Conservation (phyloP, 2,113 vertebrate genomes). For the Amia ocellicauda region DNA sequence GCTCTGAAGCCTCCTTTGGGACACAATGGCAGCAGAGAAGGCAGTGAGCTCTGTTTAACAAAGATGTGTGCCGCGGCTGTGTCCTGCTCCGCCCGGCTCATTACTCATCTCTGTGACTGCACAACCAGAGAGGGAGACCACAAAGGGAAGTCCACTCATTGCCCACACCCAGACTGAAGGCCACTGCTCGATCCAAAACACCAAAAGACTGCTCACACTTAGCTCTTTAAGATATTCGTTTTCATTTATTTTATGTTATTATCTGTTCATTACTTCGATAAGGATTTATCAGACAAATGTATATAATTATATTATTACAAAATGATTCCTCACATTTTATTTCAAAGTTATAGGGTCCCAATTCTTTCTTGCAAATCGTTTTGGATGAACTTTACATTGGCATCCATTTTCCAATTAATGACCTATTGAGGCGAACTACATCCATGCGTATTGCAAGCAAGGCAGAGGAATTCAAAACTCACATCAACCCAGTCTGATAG, state of each 20-base stretch:
- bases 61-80: conserved; percentile 66
- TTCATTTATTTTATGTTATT: conserved; percentile 4
- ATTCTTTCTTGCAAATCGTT: too few species aligned
- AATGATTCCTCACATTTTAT: too few species aligned
- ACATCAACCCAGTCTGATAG: not conserved
- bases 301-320: too few species aligned
- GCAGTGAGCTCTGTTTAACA: conserved; percentile 70
- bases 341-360: too few species aligned
- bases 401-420: too few species aligned
- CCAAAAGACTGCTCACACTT: not conserved
- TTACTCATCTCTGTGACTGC: conserved; percentile 68
- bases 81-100: conserved; percentile 58
- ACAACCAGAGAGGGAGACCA: conserved; percentile 32
- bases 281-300: too few species aligned
- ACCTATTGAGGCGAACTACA: too few species aligned
- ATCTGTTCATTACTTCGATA: too few species aligned
- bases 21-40: conserved; percentile 35
- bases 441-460: too few species aligned
- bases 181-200: not conserved
- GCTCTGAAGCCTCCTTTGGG: conserved; percentile 77
- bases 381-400: too few species aligned
- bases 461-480: conserved; percentile 5
- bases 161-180: conserved; percentile 21
- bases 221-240: conserved; percentile 19
- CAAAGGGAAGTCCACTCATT: conserved; percentile 10